Percentiles rank a stretch among this genome's conserved stretches.
These are phyloP conservation scores for Neofelis nebulosa DNA, from an alignment of 2,113 vertebrate genomes.

Conservation along the genomic window DNA sequence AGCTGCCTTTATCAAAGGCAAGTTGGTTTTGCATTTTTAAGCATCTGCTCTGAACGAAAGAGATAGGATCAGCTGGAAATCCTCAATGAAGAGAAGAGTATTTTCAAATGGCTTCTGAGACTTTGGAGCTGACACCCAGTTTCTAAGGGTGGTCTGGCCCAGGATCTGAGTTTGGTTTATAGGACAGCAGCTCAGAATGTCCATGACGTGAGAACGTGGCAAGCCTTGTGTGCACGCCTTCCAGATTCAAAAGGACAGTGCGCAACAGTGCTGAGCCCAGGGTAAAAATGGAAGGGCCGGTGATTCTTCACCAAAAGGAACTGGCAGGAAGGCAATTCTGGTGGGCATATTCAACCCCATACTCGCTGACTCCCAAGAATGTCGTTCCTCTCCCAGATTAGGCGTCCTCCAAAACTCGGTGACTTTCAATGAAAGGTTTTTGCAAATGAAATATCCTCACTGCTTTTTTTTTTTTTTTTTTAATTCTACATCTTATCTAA, in stretches of 20 bases:
- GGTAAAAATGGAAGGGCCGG: background rate
- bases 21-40: background rate
- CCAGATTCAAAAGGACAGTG: constrained; percentile 26
- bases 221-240: background rate
- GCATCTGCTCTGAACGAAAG: background rate
- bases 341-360: background rate
- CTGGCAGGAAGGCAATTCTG: background rate
- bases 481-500: background rate
- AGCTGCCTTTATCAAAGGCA: background rate
- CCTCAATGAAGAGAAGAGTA: background rate
- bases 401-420: constrained; percentile 47
- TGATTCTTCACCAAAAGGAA: background rate
- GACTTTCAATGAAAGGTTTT: constrained; percentile 64
- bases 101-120: background rate
- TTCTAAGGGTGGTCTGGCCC: background rate
- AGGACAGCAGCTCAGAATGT: background rate
- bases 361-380: background rate
- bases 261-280: background rate
- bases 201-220: constrained; percentile 32
- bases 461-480: constrained; percentile 48
- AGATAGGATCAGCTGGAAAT: background rate
- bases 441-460: constrained; percentile 56
- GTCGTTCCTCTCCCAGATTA: background rate
- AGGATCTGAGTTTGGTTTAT: background rate
- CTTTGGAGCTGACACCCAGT: background rate